Base-by-base conservation (phyloP, 2,888 invertebrate species). In the Spatulosminthurus flaviceps region DNA sequence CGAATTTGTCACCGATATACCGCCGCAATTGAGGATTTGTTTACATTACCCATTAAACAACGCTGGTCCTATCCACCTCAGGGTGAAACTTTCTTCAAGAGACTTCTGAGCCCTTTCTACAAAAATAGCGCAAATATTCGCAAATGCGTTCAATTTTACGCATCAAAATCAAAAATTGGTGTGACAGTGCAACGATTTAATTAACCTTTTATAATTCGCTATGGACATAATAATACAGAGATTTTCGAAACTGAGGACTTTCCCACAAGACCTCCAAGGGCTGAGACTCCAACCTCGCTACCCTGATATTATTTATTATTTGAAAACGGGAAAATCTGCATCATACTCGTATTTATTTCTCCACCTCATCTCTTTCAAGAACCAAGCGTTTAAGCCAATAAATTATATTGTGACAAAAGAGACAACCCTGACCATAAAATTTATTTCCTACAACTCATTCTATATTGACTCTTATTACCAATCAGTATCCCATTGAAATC, bases 11-110 rank as follows among this genome's bases (percentile, higher is more conserved):
- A 80, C 71, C 71, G 77, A 2, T 80, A 28, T 22, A 26, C 76
- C 5, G 60, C 61, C 70, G 76, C 71, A 5, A 79, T 79, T 29
- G 61, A 76, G 42, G 79, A 79, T 28, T 41, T 77, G n/a, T 80
- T 71, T 43, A 80, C 42, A 1, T 26, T 41, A 41, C 70, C 71
- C 16, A 77, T 80, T 5, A 77, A 42, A 51, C 73, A 77, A 7
- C 51, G 77, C 64, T 80, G 79, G 77, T 2, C 16, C 11, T 34
- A 28, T 16, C 71, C 77, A 1, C 1, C 16, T 1, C 19, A 26
- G 1, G 28, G 34, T 22, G 67, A 43, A 7, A 16, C 11, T 13
- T 69, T 70, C 13, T 71, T 21, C 21, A 13, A 16, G 13, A 42
- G 71, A n/a, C 61, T 78, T 1, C 24, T 78, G 51, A 71, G 78